Percentiles rank a stretch among this genome's conserved stretches.
Conservation (phyloP, 2,797 vertebrate genomes). For the Chaetodon trifasciatus region DNA sequence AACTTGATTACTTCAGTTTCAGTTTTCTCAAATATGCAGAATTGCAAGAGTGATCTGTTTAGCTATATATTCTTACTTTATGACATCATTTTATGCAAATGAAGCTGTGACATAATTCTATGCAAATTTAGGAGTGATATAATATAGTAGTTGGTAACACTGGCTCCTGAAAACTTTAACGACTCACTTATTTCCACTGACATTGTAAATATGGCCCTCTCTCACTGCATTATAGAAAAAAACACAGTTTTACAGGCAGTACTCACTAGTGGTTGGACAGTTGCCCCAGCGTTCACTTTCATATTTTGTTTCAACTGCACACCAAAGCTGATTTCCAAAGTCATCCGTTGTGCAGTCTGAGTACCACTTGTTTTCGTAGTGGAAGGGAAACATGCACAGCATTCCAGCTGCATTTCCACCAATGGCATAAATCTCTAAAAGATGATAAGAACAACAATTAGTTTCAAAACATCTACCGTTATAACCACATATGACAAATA, state of each 20-base stretch:
- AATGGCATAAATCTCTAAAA: conserved; percentile 88
- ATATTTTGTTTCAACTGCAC: conserved; percentile 86
- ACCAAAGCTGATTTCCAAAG: conserved; percentile 84
- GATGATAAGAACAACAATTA: conserved; percentile 5
- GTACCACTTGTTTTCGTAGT: conserved; percentile 87
- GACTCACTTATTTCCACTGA: no score
- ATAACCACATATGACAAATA: not conserved
- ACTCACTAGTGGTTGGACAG: conserved; percentile 90
- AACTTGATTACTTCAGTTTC: no score
- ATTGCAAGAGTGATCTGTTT: no score
- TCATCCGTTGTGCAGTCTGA: conserved; percentile 86
- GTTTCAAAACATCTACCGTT: not conserved
- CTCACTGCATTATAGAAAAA: not conserved
- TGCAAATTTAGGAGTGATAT: no score
- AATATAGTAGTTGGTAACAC: no score
- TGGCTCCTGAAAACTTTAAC: no score
- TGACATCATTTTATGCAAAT: no score
- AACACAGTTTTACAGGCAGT: not conserved
- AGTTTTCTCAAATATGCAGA: no score
- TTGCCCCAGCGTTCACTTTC: conserved; percentile 87
- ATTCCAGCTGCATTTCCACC: conserved; percentile 89
- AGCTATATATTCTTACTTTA: no score
- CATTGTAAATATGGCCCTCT: not conserved
- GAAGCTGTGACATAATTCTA: no score
- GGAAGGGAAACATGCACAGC: conserved; percentile 93